These are phyloP conservation scores for Nephila pilipes DNA, from an alignment of 1,140 invertebrate species.

Conservation along the genomic window DNA sequence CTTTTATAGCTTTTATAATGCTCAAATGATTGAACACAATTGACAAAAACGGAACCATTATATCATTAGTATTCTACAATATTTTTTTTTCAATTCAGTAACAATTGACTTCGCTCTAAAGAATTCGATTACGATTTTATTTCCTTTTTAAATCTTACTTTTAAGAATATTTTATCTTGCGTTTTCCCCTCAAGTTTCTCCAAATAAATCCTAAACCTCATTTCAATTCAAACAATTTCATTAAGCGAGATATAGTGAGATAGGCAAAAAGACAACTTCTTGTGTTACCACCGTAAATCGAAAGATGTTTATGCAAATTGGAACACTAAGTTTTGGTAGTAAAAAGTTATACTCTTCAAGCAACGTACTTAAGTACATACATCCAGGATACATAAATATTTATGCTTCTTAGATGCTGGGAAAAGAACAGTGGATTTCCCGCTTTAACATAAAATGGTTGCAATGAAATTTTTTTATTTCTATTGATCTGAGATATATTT, in stretches of 20 bases:
- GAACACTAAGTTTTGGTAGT: neutral
- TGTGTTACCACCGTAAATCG: neutral
- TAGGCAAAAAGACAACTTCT: neutral
- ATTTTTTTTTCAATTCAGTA: too few species aligned
- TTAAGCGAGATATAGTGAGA: neutral
- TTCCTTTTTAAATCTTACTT: too few species aligned
- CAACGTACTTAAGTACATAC: neutral
- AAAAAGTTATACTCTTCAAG: neutral
- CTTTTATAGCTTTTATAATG: too few species aligned
- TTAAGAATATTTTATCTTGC: neutral
- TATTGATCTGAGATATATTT: neutral
- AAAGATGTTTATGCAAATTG: neutral
- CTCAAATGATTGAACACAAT: too few species aligned
- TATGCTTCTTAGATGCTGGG: neutral
- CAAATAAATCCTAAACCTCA: neutral
- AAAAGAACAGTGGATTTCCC: neutral
- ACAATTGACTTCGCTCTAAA: too few species aligned
- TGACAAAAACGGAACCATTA: too few species aligned
- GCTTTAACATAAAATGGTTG: neutral
- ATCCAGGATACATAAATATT: neutral
- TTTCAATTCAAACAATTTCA: neutral
- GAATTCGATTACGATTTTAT: too few species aligned
- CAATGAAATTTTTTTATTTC: neutral
- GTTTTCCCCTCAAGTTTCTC: neutral
- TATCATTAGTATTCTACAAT: too few species aligned